Conservation (phyloP, 1,140 invertebrate genomes). For the Plectus sambesii region DNA sequence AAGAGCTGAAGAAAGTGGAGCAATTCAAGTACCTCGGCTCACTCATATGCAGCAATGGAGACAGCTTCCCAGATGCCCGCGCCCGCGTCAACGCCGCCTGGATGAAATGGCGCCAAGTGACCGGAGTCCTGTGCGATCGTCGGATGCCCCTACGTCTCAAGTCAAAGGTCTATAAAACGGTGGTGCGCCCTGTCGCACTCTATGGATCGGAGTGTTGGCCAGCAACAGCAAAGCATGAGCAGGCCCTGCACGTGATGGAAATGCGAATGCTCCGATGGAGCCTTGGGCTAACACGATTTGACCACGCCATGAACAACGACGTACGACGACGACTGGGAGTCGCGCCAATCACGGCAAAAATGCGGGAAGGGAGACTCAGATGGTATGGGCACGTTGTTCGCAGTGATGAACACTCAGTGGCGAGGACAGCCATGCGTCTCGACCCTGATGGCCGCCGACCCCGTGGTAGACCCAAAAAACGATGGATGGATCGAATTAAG, state of each 20-base stretch:
- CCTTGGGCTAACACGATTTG: background rate
- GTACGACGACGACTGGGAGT: background rate
- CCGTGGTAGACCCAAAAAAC: background rate
- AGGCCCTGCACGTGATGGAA: background rate
- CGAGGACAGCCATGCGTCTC: background rate
- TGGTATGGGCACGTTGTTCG: background rate
- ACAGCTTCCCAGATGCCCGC: background rate
- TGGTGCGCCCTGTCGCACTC: too few relatives aligned
- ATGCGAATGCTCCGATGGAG: background rate
- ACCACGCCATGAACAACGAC: background rate
- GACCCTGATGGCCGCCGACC: background rate
- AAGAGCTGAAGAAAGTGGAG: background rate
- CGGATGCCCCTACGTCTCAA: too few relatives aligned
- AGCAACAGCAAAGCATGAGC: background rate
- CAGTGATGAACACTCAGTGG: background rate
- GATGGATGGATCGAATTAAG: background rate
- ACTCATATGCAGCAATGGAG: slow-evolving; percentile 1
- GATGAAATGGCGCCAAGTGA: too few relatives aligned
- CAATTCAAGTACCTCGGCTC: background rate
- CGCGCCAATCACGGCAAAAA: background rate
- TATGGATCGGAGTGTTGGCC: too few relatives aligned
- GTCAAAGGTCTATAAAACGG: too few relatives aligned
- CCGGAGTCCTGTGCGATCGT: too few relatives aligned
- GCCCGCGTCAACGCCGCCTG: too few relatives aligned
- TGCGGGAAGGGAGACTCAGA: background rate